Evolutionary conservation across 2,113 vertebrate genomes (phyloP), one percentile per base, ranked within the genome.

Genomic region (Cottus gobio): DNA sequence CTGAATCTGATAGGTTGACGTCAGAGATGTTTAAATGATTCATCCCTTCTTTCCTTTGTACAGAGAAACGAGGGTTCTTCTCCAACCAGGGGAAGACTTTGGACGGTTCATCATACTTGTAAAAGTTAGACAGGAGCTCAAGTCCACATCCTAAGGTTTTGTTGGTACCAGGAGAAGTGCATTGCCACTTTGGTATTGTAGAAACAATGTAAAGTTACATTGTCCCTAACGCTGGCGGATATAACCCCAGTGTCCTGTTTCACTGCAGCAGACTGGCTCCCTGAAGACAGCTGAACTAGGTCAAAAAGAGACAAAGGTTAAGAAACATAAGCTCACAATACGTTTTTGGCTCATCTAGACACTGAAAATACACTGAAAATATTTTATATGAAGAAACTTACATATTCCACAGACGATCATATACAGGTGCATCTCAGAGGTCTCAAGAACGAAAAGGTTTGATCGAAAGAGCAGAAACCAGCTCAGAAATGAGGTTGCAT

Each of bases 161-260:
- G 85, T 71, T 36, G 50, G 79, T 92, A 94, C 93, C 93, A 94
- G 46, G 89, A 92, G 73, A 91, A 91, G 69, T 93, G 90, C 88
- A 89, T 90, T 4, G 86, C 63, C 58, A 78, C 79, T 11, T 86
- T 72, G 11, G 74, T 89, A 4, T 83, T 9, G 42, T 83, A 85
- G 78, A 77, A 73, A 61, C 92, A 93, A n/a, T 30, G 62, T 9
- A 94, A 67, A 30, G 68, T 84, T 56, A 92, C 81, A 6, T n/a
- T 87, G 54, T 85, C 78, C 67, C 92, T 87, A 9, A 85, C 50
- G 6, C 24, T 16, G 48, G 36, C 71, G 0, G 74, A 65, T 20
- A 37, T 13, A n/a, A 90, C 39, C 3, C 84, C 89, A 5, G 20
- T 52, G 58, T 88, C 87, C 73, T 88, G 84, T 5, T 30, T 57